Base-by-base conservation (phyloP, 2,797 vertebrate species). In the Triplophysa yarkandensis region DNA sequence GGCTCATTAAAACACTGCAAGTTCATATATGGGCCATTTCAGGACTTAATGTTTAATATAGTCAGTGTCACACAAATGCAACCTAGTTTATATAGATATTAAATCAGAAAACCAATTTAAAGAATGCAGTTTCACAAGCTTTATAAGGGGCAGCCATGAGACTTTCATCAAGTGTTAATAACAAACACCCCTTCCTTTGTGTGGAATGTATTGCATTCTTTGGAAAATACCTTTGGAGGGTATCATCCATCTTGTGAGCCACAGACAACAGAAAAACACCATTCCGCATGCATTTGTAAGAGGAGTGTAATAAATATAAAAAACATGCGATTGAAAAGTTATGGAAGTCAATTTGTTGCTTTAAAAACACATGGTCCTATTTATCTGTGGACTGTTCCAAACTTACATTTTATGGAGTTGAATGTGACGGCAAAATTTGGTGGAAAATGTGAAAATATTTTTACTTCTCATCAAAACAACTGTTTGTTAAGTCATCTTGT, bases 121-220 rank as follows among this genome's bases (percentile, higher is more conserved):
- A 54, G 34, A 54, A 64, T 71, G 41, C 21, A 44, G 48, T 17
- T 52, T 72, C 32, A 19, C 44, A 6, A 30, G 34, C 34, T 55
- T 65, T 25, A 30, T 32, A 46, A 57, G 63, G 39, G 62, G 46
- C 39, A 66, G 62, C 71, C 71, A 57, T 74, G 61, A 73, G 27
- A 66, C 36, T 74, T 74, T 74, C 27, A 74, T 66, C 50, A 74
- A 57, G 36, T 57, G 50, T 65, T 65, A 65, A 64, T 74, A 61
- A 55, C 48, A 74, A 65, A 62, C 36, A 65, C 62, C 19, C 30
- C 11, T 28, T 64, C 60, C 70, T 72, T 72, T 64, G 46, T 65
- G 43, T 55, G 50, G 71, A 65, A 55, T 44, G 48, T 13, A 55
- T 65, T 55, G 34, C 61, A 43, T 55, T 73, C 63, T 64, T 72